A percentile compares a stretch with the other conserved stretches of the same genome.
Conservation (phyloP, 2,113 vertebrate species). For the Apteryx owenii region DNA sequence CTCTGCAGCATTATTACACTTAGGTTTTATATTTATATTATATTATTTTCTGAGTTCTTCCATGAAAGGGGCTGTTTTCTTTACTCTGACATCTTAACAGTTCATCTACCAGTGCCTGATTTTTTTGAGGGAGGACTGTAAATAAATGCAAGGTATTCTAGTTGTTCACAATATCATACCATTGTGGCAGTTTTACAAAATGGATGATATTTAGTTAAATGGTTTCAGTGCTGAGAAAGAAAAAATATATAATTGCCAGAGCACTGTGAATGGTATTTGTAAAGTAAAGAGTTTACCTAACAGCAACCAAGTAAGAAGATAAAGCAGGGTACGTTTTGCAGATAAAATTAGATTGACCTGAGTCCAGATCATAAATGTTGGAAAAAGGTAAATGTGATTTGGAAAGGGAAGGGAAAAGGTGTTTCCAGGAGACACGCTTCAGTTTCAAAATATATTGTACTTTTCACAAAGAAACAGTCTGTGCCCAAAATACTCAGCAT, state of each 20-base stretch:
- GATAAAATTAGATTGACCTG: constrained; percentile 18
- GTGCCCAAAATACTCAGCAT: constrained; percentile 12
- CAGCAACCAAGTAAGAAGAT: background rate
- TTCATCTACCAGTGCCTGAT: background rate
- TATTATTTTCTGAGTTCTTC: background rate
- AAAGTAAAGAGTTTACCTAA: constrained; percentile 13
- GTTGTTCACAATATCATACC: background rate
- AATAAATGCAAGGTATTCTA: background rate
- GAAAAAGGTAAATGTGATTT: background rate
- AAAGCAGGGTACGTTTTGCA: background rate
- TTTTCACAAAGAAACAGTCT: constrained; percentile 5
- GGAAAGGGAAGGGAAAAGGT: background rate
- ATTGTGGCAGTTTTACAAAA: background rate
- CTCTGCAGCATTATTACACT: background rate
- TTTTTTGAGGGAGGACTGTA: background rate
- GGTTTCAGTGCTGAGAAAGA: background rate
- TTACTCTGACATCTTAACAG: background rate
- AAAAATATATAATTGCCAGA: background rate
- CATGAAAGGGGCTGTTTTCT: background rate
- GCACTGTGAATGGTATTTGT: background rate
- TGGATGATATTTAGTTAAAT: background rate
- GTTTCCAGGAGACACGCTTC: background rate
- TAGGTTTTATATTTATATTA: background rate
- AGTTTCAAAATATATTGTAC: background rate
- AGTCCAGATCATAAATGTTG: background rate